Percentiles rank a stretch among this genome's conserved stretches.
These are phyloP conservation scores for Gymnoscelis rufifasciata DNA, from an alignment of 2,888 invertebrate genomes.

Conservation along the genomic window DNA sequence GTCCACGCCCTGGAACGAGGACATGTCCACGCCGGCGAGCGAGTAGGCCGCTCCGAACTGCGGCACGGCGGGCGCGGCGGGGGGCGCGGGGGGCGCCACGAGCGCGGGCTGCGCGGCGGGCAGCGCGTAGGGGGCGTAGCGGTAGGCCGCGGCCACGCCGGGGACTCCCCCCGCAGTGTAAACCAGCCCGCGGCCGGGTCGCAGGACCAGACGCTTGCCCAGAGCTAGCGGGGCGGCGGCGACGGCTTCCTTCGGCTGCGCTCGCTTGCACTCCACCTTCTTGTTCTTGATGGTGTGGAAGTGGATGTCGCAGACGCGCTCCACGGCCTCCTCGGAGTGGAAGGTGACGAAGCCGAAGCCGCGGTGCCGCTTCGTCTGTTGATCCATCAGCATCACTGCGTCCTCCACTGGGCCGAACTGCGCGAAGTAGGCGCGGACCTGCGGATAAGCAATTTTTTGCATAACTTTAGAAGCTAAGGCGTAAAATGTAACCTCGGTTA, in stretches of 20 bases:
- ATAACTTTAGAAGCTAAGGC: no score
- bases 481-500: no score
- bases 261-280: conserved; percentile 93
- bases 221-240: conserved; percentile 82
- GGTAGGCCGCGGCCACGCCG: conserved; percentile 67
- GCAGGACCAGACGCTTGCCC: conserved; percentile 85
- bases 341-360: conserved; percentile 96
- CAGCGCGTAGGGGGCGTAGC: conserved; percentile 76
- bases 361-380: conserved; percentile 93
- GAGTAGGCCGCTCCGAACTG: conserved; percentile 87
- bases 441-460: no score
- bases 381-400: conserved; percentile 96
- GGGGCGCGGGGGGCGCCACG: conserved; percentile 75
- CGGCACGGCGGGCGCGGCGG: conserved; percentile 80
- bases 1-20: conserved; percentile 94
- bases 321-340: conserved; percentile 94
- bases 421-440: conserved; percentile 91
- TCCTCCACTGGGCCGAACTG: conserved; percentile 95
- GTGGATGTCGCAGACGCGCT: conserved; percentile 95
- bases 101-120: conserved; percentile 55
- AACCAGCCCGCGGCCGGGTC: conserved; percentile 82
- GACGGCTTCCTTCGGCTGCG: conserved; percentile 93
- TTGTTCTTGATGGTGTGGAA: conserved; percentile 96
- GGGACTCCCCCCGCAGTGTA: conserved; percentile 71
- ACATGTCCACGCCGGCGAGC: conserved; percentile 93